Percentiles rank a stretch among this genome's conserved stretches.
Conservation (phyloP, 2,888 invertebrate genomes). For the Latheticus oryzae region DNA sequence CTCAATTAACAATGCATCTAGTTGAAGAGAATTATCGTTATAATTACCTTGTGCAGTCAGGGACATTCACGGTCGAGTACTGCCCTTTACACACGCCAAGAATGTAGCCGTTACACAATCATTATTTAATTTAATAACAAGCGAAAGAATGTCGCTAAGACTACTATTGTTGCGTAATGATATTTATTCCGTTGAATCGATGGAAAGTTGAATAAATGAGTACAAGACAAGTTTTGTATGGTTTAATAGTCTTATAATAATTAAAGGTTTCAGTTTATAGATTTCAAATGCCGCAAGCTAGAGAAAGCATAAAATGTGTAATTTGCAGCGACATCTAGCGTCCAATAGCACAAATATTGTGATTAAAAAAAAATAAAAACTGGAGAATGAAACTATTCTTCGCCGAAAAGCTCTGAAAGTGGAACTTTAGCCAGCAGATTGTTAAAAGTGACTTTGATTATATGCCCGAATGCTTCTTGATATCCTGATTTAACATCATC, state of each 20-base stretch:
- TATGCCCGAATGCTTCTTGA: slow-evolving; percentile 34
- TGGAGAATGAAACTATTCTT: no score
- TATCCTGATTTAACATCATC: slow-evolving; percentile 3
- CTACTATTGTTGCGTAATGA: slow-evolving; percentile 17
- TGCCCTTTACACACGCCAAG: slow-evolving; percentile 27
- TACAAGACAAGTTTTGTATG: no score
- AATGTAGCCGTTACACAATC: slow-evolving; percentile 27
- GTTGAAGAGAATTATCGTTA: not conserved
- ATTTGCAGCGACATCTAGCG: no score
- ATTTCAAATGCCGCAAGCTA: no score
- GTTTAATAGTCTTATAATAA: no score
- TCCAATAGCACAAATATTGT: no score
- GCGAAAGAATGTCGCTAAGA: slow-evolving; percentile 27
- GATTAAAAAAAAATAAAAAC: no score
- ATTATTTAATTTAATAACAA: slow-evolving; percentile 25
- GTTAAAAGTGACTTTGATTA: slow-evolving; percentile 5
- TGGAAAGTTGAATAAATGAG: no score
- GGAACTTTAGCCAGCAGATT: slow-evolving; percentile 14
- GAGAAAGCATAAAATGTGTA: no score
- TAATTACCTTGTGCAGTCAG: slow-evolving; percentile 1
- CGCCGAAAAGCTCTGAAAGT: slow-evolving; percentile 5
- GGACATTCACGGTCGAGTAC: slow-evolving; percentile 25
- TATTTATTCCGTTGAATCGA: no score
- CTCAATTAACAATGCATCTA: not conserved
- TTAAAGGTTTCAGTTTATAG: no score